These are phyloP conservation scores for Harpagifer antarcticus DNA, from an alignment of 2,797 vertebrate genomes.

Conservation along the genomic window DNA sequence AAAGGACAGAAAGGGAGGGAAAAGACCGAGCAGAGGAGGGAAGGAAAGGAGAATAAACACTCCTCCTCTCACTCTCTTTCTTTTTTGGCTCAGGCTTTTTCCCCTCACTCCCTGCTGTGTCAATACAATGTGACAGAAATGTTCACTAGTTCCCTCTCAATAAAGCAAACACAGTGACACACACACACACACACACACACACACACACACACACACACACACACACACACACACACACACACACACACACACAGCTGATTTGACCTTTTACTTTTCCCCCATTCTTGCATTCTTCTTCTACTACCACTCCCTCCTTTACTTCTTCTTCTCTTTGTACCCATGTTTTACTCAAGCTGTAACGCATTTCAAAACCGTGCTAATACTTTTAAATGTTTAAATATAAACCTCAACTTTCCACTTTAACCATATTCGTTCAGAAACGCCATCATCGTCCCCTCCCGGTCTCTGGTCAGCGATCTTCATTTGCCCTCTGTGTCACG, in stretches of 20 bases:
- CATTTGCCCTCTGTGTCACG: conserved; percentile 61
- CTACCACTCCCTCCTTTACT: too few relatives aligned
- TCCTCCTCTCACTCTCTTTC: conserved; percentile 55
- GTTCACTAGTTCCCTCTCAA: conserved; percentile 59
- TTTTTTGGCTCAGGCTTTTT: conserved; percentile 5
- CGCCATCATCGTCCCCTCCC: conserved; percentile 16
- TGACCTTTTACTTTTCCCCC: conserved; percentile 55
- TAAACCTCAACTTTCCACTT: background rate
- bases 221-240: conserved; percentile 32
- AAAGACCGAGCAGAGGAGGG: conserved; percentile 71
- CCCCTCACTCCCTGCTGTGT: conserved; percentile 59
- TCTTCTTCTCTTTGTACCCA: too few relatives aligned
- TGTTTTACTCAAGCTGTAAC: background rate
- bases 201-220: background rate
- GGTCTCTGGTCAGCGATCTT: conserved; percentile 56
- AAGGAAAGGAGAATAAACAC: conserved; percentile 70
- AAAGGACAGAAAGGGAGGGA: conserved; percentile 77
- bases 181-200: conserved; percentile 4
- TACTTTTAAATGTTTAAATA: background rate
- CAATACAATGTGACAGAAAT: conserved; percentile 67
- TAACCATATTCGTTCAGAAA: conserved; percentile 15
- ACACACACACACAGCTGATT: conserved; percentile 32
- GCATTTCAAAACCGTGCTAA: background rate
- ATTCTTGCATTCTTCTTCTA: conserved; percentile 2
- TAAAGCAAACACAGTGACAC: conserved; percentile 55